Evolutionary conservation across 2,113 vertebrate genomes (phyloP).

Genomic region (Thinocorus orbignyianus): DNA sequence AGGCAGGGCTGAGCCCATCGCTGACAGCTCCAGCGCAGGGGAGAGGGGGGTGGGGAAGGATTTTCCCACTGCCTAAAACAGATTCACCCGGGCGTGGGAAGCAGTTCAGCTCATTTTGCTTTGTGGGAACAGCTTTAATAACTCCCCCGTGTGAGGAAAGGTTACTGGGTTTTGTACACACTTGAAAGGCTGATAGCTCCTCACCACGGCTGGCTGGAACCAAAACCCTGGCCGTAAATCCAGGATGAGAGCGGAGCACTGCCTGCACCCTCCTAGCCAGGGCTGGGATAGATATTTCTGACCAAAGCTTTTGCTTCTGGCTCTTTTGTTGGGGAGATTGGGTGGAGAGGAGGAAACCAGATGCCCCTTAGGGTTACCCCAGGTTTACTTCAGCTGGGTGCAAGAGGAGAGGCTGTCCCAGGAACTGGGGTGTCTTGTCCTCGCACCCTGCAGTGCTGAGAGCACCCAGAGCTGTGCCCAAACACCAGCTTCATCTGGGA

Average conservation of each 20-base stretch:
- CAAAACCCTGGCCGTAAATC: conserved; percentile 41
- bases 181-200: conserved; percentile 53
- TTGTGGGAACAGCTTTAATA: conserved; percentile 64
- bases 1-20: not conserved
- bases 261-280: not conserved
- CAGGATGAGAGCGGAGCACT: not conserved
- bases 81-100: conserved; percentile 48
- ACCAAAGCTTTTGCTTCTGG: not conserved
- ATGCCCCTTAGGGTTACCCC: not conserved
- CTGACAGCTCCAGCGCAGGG: not conserved
- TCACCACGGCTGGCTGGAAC: conserved; percentile 34
- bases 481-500: rapidly evolving
- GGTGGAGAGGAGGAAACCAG: not conserved
- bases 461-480: not conserved
- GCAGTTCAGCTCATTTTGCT: not conserved
- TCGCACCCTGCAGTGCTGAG: not conserved
- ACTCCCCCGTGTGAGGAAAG: conserved; percentile 59
- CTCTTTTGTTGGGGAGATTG: not conserved
- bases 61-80: conserved; percentile 56
- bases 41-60: not conserved
- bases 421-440: rapidly evolving
- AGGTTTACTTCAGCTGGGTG: not conserved
- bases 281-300: not conserved
- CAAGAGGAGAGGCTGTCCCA: not conserved
- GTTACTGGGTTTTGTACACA: conserved; percentile 51